Evolutionary conservation across 92 coral and sea anemone genomes (phyloP), one percentile per base, ranked within the genome.

Genomic region (Phymanthus crucifer): DNA sequence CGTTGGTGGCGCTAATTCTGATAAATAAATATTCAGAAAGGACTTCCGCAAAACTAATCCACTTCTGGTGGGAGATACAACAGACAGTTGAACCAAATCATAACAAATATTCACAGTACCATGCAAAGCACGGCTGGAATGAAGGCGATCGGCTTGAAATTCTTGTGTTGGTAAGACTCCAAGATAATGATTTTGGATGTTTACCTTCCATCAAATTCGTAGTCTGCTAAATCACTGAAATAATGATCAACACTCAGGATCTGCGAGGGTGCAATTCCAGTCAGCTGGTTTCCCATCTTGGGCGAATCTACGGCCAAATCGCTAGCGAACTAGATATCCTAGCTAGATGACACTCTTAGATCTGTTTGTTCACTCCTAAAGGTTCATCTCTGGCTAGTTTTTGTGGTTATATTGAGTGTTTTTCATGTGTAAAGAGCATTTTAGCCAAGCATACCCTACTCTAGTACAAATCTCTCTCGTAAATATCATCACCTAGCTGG

Each of bases 181-280:
- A n/a, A 19, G 12, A 14, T 23, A 27, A 61, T 24, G 14, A 61
- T n/a, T 61, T 11, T 10, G 16, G 0, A 61, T 24, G 13, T 70
- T 70, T 80, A 95, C 98, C 98, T 95, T 83, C 89, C 81, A 75
- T 95, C 98, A 65, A 90, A 95, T 75, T 95, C 98, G 81, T 85
- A 90, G 57, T 95, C 98, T 9, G 91, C 72, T 47, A 95, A 84
- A 74, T 95, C 98, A 31, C 89, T 95, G 73, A 95, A 95, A 46
- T 95, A 95, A 71, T 93, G 97, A 34, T 95, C 97, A 1, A 95
- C 98, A 72, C 97, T 95, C 56, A 95, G 81, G 38, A 95, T 95
- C 70, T 95, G 98, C 4, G 98, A 95, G 18, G 98, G 98, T 12
- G 98, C 98, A 27, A 95, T 93, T 19, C 98, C 94, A 16, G 98